Base-by-base conservation (phyloP, 2,888 invertebrate genomes). In the Synergus japonicus region DNA sequence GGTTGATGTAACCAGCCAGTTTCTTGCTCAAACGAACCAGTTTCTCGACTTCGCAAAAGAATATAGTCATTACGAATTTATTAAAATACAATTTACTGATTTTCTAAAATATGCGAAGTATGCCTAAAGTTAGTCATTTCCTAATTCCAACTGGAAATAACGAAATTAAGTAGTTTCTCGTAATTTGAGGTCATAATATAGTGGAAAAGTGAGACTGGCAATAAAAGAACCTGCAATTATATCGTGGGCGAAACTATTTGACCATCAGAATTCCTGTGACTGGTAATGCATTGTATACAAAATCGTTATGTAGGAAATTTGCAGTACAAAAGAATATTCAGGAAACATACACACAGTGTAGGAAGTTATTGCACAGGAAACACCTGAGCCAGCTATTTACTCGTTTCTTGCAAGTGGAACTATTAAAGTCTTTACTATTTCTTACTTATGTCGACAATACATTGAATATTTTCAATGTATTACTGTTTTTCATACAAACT, bases 401-500 rank as follows among this genome's bases (percentile, higher is more conserved):
- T 69, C 67, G 4, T 13, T 49, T 49, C 29, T 8, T 13, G 22
- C 54, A 46, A 18, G 44, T 10, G 46, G 46, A 49, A 46, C 18
- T 46, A 69, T 69, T 69, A 69, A 69, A 69, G 67, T 69, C 29
- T 69, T 69, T 49, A 69, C 67, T 46, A 13, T 18, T 67, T 46
- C 43, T 41, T 12, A 46, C 43, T 29, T 22, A 15, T 29, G 22
- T 18, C 69, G 54, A 54, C 54, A 54, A 54, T n/a, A 12, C 8
- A 73, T 54, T 22, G 49, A 69, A 63, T 67, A 78, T 49, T 78
- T 78, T 29, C 5, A 63, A 4, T 12, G n/a, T 29, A 29, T 3
- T 29, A 3, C 29, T 29, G 3, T 29, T 54, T 54, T 54, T 5
- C n/a, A 54, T 54, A n/a, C 15, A 54, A n/a, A n/a, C 15, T 54